Evolutionary conservation across 2,113 vertebrate species (phyloP), one percentile per base, ranked within the genome.

Genomic region (Gopherus evgoodei): DNA sequence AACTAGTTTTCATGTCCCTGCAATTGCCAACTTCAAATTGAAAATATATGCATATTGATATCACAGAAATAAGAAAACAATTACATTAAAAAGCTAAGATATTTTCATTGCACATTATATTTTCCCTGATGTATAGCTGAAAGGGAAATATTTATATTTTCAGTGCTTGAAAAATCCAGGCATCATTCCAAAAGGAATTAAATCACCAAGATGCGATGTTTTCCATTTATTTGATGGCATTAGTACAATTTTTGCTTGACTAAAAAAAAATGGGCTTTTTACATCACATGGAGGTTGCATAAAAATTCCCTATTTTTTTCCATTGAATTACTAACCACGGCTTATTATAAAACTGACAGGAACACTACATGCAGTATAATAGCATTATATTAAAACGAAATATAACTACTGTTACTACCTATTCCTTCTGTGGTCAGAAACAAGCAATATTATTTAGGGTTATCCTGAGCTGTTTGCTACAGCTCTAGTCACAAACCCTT

Each of bases 1-100:
- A 89, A 83, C 91, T 87, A 91, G 87, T 72, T 94, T 94, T 94
- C 90, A 54, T 38, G 72, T 85, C 54, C 44, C 82, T 97, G 57
- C 80, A 95, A 49, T 86, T 94, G 87, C 47, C 76, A 93, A 5
- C 78, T 93, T 78, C 29, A 95, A 96, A 88, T 85, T 86, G 88
- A 90, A 95, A 96, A 91, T 91, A 81, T 24, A 90, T 94, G 78
- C 78, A 91, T 94, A 91, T 53, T 86, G 78, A 42, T 91, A 86
- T 83, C 6, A 79, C 19, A 91, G 84, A 90, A 93, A 91, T 92
- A 95, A 89, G 50, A 75, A 90, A 49, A 87, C 8, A 88, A 59
- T 83, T 90, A 79, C 52, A 72, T 75, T 86, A 91, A 95, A 82
- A 94, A 89, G 54, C 35, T 11, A 90, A 87, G 49, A 4, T 84